Conservation (phyloP, 2,797 vertebrate species). For the Dipus sagitta region DNA sequence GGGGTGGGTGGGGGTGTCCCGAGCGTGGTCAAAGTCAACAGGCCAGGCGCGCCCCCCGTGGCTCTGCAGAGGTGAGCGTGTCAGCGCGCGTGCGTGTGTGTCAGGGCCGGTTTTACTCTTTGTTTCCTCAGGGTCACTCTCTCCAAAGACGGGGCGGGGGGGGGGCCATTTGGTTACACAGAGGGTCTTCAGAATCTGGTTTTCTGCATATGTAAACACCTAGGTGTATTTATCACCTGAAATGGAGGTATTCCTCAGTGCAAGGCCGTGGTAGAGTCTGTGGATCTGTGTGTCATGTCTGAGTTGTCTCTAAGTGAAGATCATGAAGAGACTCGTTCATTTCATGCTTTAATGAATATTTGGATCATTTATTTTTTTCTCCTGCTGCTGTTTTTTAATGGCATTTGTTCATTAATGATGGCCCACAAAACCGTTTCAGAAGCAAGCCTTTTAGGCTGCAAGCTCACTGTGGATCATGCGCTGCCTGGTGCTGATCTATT, state of each 20-base stretch:
- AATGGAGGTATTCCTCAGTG: neutral
- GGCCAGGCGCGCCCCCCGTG: neutral
- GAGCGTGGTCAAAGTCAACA: neutral
- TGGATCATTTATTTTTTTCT: neutral
- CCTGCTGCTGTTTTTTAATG: neutral
- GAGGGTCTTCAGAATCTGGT: neutral
- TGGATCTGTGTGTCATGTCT: constrained; percentile 27
- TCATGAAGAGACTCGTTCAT: constrained; percentile 39
- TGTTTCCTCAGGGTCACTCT: neutral
- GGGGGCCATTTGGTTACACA: neutral
- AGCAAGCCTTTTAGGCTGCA: neutral
- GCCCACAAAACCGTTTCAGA: neutral
- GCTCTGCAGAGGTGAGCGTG: neutral
- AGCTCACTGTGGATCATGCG: neutral
- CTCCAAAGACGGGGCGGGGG: neutral
- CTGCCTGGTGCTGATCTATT: neutral
- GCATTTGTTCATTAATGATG: constrained; percentile 36
- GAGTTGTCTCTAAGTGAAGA: constrained; percentile 19
- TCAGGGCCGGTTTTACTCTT: constrained; percentile 21
- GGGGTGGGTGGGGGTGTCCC: constrained; percentile 17
- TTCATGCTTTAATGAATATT: constrained; percentile 12
- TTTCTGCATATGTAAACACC: neutral
- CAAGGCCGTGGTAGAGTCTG: neutral
- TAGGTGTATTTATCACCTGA: constrained; percentile 41
- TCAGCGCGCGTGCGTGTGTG: too few relatives aligned